A percentile compares a stretch with the other conserved stretches of the same genome.
These are phyloP conservation scores for Drosophila quadrilineata DNA, from an alignment of 1,140 invertebrate species.

Conservation along the genomic window DNA sequence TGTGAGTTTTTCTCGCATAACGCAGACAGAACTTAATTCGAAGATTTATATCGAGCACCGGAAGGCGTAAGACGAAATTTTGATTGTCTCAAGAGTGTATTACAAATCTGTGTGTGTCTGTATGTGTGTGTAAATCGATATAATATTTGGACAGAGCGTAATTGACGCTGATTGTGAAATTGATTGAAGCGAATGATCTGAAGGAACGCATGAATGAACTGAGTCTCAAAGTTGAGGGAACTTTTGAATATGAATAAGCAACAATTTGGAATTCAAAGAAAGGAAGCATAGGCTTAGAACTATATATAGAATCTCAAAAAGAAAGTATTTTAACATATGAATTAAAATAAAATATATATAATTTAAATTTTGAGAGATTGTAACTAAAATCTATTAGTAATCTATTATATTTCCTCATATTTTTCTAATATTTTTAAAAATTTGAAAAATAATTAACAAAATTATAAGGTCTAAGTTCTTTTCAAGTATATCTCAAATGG, in stretches of 20 bases:
- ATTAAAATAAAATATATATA: too few relatives aligned
- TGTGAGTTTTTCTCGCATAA: slow-evolving; percentile 57
- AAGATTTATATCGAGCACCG: slow-evolving; percentile 77
- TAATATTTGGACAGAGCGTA: slow-evolving; percentile 41
- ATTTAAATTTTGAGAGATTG: too few relatives aligned
- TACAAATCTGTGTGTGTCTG: neutral
- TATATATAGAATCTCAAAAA: too few relatives aligned
- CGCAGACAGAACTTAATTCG: slow-evolving; percentile 64
- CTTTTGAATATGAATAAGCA: slow-evolving; percentile 13
- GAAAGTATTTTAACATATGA: too few relatives aligned
- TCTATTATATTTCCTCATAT: too few relatives aligned
- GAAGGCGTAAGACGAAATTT: slow-evolving; percentile 55
- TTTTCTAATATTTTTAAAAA: too few relatives aligned
- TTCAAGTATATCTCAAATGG: too few relatives aligned
- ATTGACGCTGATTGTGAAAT: slow-evolving; percentile 70
- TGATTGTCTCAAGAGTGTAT: slow-evolving; percentile 56
- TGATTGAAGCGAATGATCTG: slow-evolving; percentile 62
- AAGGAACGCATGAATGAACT: slow-evolving; percentile 32
- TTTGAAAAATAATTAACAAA: too few relatives aligned
- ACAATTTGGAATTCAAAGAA: neutral
- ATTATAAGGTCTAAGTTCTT: too few relatives aligned
- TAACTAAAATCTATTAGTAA: too few relatives aligned
- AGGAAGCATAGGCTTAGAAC: neutral
- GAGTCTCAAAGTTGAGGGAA: slow-evolving; percentile 31
- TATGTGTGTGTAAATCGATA: slow-evolving; percentile 17